Conservation (phyloP, 1,140 invertebrate species). For the Drosophila nebulosa region DNA sequence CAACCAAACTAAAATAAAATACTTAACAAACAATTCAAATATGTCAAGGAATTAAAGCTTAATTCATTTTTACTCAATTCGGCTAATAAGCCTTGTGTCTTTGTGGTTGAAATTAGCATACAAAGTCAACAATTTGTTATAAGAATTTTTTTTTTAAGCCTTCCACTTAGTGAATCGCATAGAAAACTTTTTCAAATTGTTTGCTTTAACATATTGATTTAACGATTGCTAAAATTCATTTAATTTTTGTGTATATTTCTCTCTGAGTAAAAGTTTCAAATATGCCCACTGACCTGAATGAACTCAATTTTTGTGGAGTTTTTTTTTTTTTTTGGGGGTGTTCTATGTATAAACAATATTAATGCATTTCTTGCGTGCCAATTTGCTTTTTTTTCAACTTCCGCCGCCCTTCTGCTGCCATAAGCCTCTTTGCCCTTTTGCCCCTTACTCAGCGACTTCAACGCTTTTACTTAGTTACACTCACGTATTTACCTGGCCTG, state of each 20-base stretch:
- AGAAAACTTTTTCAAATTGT: too few relatives aligned
- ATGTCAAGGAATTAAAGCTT: too few relatives aligned
- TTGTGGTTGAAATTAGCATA: too few relatives aligned
- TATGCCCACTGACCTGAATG: background rate
- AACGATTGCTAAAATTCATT: background rate
- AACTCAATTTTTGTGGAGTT: background rate
- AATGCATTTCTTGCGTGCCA: slow-evolving; percentile 46
- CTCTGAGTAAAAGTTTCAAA: background rate
- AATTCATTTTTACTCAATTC: too few relatives aligned
- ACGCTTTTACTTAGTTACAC: background rate
- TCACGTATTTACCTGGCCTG: background rate
- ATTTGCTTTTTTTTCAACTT: slow-evolving; percentile 14
- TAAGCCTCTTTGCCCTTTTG: too few relatives aligned
- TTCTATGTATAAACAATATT: slow-evolving; percentile 20
- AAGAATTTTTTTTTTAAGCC: too few relatives aligned
- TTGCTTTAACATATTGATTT: background rate
- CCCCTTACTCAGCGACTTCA: background rate
- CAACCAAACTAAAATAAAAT: too few relatives aligned
- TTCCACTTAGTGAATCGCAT: too few relatives aligned
- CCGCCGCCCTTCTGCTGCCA: background rate
- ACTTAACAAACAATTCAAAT: too few relatives aligned
- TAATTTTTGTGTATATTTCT: background rate
- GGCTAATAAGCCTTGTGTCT: too few relatives aligned
- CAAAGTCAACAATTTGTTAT: too few relatives aligned
- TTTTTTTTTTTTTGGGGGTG: background rate